A percentile compares a stretch with the other conserved stretches of the same genome.
These are phyloP conservation scores for Ametastegia equiseti DNA, from an alignment of 2,888 invertebrate genomes.

Conservation along the genomic window DNA sequence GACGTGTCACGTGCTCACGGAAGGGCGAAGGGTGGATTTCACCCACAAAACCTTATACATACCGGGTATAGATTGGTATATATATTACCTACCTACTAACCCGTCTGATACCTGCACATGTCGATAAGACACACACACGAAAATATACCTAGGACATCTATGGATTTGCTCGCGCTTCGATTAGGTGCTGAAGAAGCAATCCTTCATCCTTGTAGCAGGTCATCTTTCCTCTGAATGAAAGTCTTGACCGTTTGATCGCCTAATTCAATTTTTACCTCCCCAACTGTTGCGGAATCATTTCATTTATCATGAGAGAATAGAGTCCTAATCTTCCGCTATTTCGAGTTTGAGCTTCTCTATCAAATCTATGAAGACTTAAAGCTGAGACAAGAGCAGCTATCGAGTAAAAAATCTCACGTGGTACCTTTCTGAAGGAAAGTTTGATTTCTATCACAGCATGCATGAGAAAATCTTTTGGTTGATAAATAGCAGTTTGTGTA, in stretches of 20 bases:
- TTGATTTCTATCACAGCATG: too few relatives aligned
- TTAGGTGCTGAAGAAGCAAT: slow-evolving; percentile 29
- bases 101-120: neutral
- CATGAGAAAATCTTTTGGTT: too few relatives aligned
- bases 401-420: too few relatives aligned
- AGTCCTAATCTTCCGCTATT: slow-evolving; percentile 3
- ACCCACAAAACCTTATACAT: slow-evolving; percentile 52
- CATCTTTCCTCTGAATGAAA: slow-evolving; percentile 29
- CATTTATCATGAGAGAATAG: slow-evolving; percentile 2
- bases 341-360: neutral
- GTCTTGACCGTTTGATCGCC: slow-evolving; percentile 35
- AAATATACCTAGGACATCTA: neutral
- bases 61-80: slow-evolving; percentile 43
- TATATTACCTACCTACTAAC: neutral
- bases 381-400: too few relatives aligned
- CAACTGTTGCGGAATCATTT: slow-evolving; percentile 15
- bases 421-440: too few relatives aligned
- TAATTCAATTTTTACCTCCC: slow-evolving; percentile 32
- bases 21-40: slow-evolving; percentile 52
- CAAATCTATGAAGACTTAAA: neutral
- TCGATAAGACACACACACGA: neutral
- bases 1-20: slow-evolving; percentile 60
- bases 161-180: slow-evolving; percentile 5
- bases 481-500: too few relatives aligned
- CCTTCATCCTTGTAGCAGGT: slow-evolving; percentile 18